phyloP scores from a whole-genome alignment of 2,888 invertebrate genomes.

The Pseudococcus longispinus region DNA sequence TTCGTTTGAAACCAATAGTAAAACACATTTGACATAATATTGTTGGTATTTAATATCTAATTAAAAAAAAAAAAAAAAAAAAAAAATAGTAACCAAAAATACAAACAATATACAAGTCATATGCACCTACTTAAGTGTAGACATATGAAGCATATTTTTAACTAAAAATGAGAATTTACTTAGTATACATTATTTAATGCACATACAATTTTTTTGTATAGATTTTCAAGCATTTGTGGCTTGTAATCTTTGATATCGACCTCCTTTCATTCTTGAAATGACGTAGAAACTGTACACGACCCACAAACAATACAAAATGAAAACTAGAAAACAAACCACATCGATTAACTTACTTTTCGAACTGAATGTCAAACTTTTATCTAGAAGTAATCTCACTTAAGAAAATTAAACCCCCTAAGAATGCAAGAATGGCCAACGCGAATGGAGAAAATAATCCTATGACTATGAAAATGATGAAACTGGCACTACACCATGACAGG shows the following conservation, averaged over 20 bases:
- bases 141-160: no score
- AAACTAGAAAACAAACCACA: not conserved
- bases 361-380: not conserved
- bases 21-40: no score
- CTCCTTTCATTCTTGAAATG: not conserved
- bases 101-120: no score
- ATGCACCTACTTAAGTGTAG: no score
- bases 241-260: not conserved
- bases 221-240: not conserved
- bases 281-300: conserved; percentile 1
- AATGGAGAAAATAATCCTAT: not conserved
- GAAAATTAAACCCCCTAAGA: not conserved
- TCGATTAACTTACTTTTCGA: not conserved
- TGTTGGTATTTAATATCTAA: no score
- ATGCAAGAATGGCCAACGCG: not conserved
- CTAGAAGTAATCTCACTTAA: not conserved
- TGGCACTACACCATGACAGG: not conserved
- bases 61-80: no score
- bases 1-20: not conserved
- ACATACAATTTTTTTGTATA: not conserved
- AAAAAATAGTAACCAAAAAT: no score
- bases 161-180: not conserved
- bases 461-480: not conserved
- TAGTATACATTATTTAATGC: not conserved
- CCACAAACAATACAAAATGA: not conserved